A percentile compares a stretch with the other conserved stretches of the same genome.
phyloP scores from a whole-genome alignment of 1,140 invertebrate genomes.

The Caerostris extrusa region DNA sequence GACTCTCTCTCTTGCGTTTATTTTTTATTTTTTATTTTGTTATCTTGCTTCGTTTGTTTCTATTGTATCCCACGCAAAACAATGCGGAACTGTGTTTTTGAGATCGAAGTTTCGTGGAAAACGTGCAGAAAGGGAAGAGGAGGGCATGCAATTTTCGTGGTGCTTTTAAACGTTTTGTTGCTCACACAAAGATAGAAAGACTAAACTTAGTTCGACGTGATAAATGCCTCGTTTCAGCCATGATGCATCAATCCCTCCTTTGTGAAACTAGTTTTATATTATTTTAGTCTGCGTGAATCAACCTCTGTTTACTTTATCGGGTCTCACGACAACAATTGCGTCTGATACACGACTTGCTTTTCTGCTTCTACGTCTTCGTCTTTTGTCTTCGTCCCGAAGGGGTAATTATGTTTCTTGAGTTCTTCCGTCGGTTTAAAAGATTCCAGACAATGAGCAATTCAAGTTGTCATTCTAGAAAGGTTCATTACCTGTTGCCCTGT shows the following conservation, averaged over 20 bases:
- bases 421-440: conserved; percentile 18
- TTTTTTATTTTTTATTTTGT: no score
- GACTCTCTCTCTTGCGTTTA: no score
- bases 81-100: no score
- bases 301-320: conserved; percentile 50
- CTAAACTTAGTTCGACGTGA: conserved; percentile 2
- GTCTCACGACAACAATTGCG: conserved; percentile 46
- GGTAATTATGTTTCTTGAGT: conserved; percentile 42
- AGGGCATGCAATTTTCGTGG: background rate
- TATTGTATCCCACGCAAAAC: background rate
- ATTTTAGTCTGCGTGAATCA: conserved; percentile 41
- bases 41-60: no score
- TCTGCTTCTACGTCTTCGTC: background rate
- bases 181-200: background rate
- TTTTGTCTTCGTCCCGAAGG: conserved; percentile 43
- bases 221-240: conserved; percentile 29
- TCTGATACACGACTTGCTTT: conserved; percentile 34
- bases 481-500: background rate
- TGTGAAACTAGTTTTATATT: conserved; percentile 14
- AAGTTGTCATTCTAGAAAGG: conserved; percentile 16
- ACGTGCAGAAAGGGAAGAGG: background rate
- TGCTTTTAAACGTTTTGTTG: conserved; percentile 18
- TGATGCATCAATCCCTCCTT: conserved; percentile 46
- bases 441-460: conserved; percentile 26
- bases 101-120: background rate